A percentile compares a stretch with the other conserved stretches of the same genome.
Conservation (phyloP, 2,797 vertebrate genomes). For the Labeo calbasu region DNA sequence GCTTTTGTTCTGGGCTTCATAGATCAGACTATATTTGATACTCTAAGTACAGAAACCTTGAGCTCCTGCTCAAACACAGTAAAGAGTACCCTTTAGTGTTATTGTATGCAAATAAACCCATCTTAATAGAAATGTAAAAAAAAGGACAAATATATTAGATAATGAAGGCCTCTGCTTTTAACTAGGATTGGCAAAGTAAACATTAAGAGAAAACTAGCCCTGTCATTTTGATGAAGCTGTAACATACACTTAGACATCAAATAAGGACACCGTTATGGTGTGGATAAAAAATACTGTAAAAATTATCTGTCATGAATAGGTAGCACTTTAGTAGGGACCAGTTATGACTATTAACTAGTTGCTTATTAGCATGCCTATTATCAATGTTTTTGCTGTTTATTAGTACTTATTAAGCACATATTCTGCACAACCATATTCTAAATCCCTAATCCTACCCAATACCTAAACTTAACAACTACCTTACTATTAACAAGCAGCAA, state of each 20-base stretch:
- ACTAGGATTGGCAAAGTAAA: not conserved
- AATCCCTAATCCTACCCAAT: too few relatives aligned
- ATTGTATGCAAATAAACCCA: constrained; percentile 4
- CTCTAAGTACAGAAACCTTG: constrained; percentile 32
- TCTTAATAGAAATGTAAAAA: not conserved
- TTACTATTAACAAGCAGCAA: too few relatives aligned
- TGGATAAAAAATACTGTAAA: not conserved
- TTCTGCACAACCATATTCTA: too few relatives aligned
- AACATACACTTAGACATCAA: not conserved
- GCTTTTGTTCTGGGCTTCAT: not conserved
- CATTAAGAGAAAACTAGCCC: not conserved
- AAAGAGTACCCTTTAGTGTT: not conserved
- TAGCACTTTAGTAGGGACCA: too few relatives aligned
- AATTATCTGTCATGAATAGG: not conserved
- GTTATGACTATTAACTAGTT: too few relatives aligned
- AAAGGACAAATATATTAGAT: not conserved
- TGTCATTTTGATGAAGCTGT: not conserved
- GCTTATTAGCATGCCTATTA: too few relatives aligned
- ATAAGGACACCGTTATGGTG: not conserved
- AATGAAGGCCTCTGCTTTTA: not conserved
- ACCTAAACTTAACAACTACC: too few relatives aligned
- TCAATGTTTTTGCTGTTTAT: too few relatives aligned
- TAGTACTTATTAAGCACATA: too few relatives aligned
- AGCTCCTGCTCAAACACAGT: not conserved
- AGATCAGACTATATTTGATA: constrained; percentile 7